Conservation (phyloP, 1,140 invertebrate species). For the Vanessa tameamea region DNA sequence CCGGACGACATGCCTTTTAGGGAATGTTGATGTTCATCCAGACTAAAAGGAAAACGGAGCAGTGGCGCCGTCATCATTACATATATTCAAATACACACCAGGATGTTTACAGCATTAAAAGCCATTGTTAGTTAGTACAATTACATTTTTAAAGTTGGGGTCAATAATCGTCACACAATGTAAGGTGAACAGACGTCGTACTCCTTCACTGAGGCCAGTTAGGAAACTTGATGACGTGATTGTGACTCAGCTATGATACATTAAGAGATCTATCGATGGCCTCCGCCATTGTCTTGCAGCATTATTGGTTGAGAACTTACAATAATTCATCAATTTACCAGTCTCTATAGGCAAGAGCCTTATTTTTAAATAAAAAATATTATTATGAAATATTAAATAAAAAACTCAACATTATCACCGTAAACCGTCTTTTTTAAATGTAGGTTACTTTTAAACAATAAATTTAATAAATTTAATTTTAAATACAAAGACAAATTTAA, state of each 20-base stretch:
- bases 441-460: no score
- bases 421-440: no score
- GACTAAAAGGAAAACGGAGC: conserved; percentile 56
- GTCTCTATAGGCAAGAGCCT: not conserved
- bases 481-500: no score
- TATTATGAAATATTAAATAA: no score
- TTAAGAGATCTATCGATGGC: conserved; percentile 38
- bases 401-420: no score
- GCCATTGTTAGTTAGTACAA: conserved; percentile 19
- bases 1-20: conserved; percentile 66
- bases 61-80: conserved; percentile 1
- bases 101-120: not conserved
- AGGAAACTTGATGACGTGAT: conserved; percentile 56
- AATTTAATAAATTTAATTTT: no score
- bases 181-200: conserved; percentile 46
- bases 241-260: conserved; percentile 63
- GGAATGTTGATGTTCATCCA: conserved; percentile 69
- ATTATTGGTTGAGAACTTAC: not conserved
- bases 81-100: conserved; percentile 11
- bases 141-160: conserved; percentile 35
- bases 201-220: conserved; percentile 44
- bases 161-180: conserved; percentile 61
- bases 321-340: no score
- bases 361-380: no score
- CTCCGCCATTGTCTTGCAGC: conserved; percentile 45